Conservation (phyloP, 2,113 vertebrate genomes). For the Melanotaenia duboulayi region DNA sequence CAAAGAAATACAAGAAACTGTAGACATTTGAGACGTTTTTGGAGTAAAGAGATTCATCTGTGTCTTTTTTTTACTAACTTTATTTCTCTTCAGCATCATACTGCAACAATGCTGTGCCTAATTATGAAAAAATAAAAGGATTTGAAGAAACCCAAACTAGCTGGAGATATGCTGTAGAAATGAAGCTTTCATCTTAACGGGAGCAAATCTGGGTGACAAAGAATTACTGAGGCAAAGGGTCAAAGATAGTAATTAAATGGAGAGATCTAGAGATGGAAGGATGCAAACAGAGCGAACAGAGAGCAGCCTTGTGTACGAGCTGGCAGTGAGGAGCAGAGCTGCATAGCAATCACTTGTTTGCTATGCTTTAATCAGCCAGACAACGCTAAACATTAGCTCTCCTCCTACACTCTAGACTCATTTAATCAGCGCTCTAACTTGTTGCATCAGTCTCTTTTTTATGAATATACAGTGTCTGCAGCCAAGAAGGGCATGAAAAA, state of each 20-base stretch:
- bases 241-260: constrained; percentile 44
- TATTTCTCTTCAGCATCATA: not conserved
- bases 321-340: constrained; percentile 68
- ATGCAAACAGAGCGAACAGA: constrained; percentile 58
- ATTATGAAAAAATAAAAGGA: not conserved
- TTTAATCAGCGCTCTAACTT: constrained; percentile 59
- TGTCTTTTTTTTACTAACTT: not conserved
- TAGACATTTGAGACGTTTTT: not conserved
- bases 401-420: constrained; percentile 59
- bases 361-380: constrained; percentile 71
- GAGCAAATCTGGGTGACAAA: constrained; percentile 35
- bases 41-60: not conserved
- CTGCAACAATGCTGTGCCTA: not conserved
- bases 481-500: not conserved
- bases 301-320: constrained; percentile 72
- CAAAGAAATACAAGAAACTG: not conserved
- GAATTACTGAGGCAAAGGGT: constrained; percentile 43
- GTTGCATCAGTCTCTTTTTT: constrained; percentile 36
- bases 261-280: constrained; percentile 41
- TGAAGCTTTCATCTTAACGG: constrained; percentile 12
- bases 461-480: constrained; percentile 9
- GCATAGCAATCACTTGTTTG: constrained; percentile 77
- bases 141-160: constrained; percentile 4
- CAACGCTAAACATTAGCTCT: constrained; percentile 66
- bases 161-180: constrained; percentile 9